These are phyloP conservation scores for Oreonectes daqikongensis DNA, from an alignment of 2,797 vertebrate genomes.

Conservation along the genomic window DNA sequence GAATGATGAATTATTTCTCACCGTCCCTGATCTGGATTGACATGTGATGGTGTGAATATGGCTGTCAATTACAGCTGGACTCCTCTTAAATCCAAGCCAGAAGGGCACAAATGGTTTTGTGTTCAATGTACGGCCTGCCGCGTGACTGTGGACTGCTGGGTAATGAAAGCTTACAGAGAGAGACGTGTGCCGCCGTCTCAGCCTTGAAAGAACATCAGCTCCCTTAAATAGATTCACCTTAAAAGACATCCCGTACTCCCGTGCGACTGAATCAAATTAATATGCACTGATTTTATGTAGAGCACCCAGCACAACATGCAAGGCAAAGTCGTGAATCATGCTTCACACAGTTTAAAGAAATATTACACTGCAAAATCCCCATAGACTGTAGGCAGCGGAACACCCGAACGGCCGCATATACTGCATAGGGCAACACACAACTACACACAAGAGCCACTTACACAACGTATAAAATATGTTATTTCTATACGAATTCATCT, in stretches of 20 bases:
- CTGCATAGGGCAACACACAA: no score
- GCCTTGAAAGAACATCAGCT: slow-evolving; percentile 48
- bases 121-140: slow-evolving; percentile 42
- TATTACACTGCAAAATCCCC: no score
- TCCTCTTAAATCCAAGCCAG: slow-evolving; percentile 9
- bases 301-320: slow-evolving; percentile 18
- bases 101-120: slow-evolving; percentile 42
- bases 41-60: neutral
- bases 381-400: no score
- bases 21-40: neutral
- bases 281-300: slow-evolving; percentile 38
- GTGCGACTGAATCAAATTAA: slow-evolving; percentile 40
- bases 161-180: slow-evolving; percentile 48
- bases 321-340: neutral
- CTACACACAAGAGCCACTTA: no score
- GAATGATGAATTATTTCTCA: neutral
- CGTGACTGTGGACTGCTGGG: slow-evolving; percentile 41
- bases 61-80: neutral
- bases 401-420: no score
- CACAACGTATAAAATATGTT: neutral
- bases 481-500: neutral
- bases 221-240: slow-evolving; percentile 58
- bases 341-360: slow-evolving; percentile 3
- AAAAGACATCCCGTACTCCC: slow-evolving; percentile 44
- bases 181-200: slow-evolving; percentile 44